Evolutionary conservation across 2,113 vertebrate genomes (phyloP), one percentile per base, ranked within the genome.

Genomic region (Triplophysa tibetana): DNA sequence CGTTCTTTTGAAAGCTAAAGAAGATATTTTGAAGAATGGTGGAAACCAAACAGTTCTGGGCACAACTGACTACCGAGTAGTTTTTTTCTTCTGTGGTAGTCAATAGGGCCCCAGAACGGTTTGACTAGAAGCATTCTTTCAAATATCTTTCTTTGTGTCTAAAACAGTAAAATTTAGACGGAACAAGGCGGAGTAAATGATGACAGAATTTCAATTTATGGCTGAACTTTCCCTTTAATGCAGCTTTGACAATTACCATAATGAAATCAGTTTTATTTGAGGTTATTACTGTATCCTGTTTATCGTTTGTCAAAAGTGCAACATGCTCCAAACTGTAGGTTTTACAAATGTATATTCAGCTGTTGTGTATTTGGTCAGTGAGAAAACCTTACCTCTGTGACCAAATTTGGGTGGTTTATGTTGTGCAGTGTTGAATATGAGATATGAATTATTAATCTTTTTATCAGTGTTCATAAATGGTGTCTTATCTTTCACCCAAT

Each of bases 281-380:
- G 48, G 41, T 24, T 6, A 4, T n/a, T 21, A 6, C 13, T 17
- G 17, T 67, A 33, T 54, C 8, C 14, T 74, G 19, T 62, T 45
- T 56, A 29, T 67, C 2, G 33, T 70, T 60, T 26, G 16, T 70
- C 16, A 9, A 43, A 43, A 43, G 33, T 73, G 70, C 54, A 21
- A 67, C 38, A 41, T 26, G 60, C 73, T 77, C 62, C 54, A 83
- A 77, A 80, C 21, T 66, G 61, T 81, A 48, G 29, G 19, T 73
- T 50, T 26, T 3, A 56, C 52, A 19, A 19, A 80, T 56, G 43
- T 77, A 50, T 52, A 61, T 56, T 26, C 60, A 54, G 33, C 48
- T 74, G 43, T 66, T 62, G 24, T 70, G 33, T 83, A 38, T 61
- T 56, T 54, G 76, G 17, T 63, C 65, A 63, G n/a, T 0, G 52